Evolutionary conservation across 2,113 vertebrate species (phyloP).

Genomic region (Cephalopterus ornatus): DNA sequence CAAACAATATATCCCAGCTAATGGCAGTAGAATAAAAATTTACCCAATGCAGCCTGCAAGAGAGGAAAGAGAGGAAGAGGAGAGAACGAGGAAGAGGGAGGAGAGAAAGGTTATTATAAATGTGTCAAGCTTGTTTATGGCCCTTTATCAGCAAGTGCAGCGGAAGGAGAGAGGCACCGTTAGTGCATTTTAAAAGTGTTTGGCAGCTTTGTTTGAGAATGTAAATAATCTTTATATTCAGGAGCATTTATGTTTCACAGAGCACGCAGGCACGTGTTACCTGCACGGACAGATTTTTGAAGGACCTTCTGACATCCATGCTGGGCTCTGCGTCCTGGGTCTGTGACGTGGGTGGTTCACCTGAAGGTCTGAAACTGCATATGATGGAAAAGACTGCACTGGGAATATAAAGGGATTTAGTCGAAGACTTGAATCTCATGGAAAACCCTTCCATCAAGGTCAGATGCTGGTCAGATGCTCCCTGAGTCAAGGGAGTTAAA

Average conservation of each 20-base stretch:
- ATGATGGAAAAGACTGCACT: not conserved
- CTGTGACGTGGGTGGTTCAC: not conserved
- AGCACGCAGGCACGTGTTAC: not conserved
- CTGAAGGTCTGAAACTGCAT: not conserved
- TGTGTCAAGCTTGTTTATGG: constrained; percentile 74
- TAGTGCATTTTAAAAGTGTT: constrained; percentile 46
- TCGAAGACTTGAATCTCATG: not conserved
- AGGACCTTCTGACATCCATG: not conserved
- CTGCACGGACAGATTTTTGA: not conserved
- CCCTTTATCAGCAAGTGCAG: constrained; percentile 35
- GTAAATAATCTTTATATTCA: constrained; percentile 79
- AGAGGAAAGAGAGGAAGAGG: constrained; percentile 48
- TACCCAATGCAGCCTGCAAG: constrained; percentile 17
- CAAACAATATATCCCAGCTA: constrained; percentile 74
- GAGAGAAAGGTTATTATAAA: constrained; percentile 76
- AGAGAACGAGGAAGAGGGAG: constrained; percentile 33
- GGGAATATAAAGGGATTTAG: not conserved
- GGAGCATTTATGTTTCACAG: constrained; percentile 63
- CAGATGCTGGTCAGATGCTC: not conserved
- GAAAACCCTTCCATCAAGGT: not conserved
- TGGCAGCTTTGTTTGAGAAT: constrained; percentile 59
- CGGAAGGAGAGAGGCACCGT: constrained; percentile 45
- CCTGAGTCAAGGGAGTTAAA: not conserved
- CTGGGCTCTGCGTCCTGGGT: not conserved
- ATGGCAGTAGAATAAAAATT: constrained; percentile 73